Base-by-base conservation (phyloP, 2,113 vertebrate genomes). In the Percina caprodes region DNA sequence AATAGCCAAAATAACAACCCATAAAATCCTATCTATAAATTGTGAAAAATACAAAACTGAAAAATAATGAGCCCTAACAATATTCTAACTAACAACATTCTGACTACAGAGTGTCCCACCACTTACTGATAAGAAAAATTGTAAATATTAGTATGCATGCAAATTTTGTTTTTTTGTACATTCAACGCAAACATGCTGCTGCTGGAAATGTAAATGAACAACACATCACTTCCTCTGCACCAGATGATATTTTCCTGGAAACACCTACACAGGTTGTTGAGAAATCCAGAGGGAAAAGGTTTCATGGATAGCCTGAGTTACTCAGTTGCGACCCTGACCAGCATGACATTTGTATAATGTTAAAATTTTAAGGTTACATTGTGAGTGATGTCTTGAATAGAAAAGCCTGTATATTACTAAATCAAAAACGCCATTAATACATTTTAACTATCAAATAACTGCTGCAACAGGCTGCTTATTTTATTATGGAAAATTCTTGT, bases 221-320 rank as follows among this genome's bases (percentile, higher is more conserved):
- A 65, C 76, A 63, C 74, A 89, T 88, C 69, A 71, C 84, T 90
- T 91, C 88, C 83, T 89, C 87, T 92, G 91, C 84, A 89, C 86
- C 92, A 92, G 86, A 90, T 88, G 88, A 90, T 87, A 51, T 88
- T 88, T 90, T 80, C 74, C 79, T 72, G 82, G 82, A 85, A 92
- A 92, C 90, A 82, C 92, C 89, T 84, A 89, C 92, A 76, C 87
- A 79, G 51, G 83, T 84, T 91, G 77, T 82, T 68, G 74, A 80
- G 74, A 86, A 61, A 46, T 77, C 23, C 80, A 35, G 35, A 66
- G 51, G 49, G 49, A 56, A 74, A 68, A 54, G 55, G 60, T 82
- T 82, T 89, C 67, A 82, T 86, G 77, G 70, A 75, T 74, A 69
- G 60, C 46, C 65, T 68, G 33, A 88, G 77, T 81, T 52, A 74